Evolutionary conservation across 2,888 invertebrate species (phyloP).

Genomic region (Thecocarcelia acutangulata): DNA sequence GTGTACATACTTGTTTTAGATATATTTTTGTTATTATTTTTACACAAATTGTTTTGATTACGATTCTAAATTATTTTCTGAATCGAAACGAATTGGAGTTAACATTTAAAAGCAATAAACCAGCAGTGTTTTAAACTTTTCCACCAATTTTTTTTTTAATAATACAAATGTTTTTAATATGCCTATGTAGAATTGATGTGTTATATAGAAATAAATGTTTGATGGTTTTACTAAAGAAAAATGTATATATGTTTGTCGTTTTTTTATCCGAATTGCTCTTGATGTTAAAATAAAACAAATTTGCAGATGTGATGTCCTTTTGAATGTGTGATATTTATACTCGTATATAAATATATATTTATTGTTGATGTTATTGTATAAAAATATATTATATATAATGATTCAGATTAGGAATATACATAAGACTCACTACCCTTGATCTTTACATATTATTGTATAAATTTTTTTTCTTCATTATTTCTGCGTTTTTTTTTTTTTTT

Average conservation of each 20-base stretch:
- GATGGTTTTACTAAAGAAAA: constrained; percentile 14
- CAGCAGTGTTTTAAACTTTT: constrained; percentile 72
- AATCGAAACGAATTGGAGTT: constrained; percentile 75
- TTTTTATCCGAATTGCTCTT: not conserved
- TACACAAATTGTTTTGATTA: constrained; percentile 72
- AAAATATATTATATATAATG: not conserved
- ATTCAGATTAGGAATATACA: no score
- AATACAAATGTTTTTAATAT: not conserved
- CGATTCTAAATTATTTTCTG: constrained; percentile 73
- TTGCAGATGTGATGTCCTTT: constrained; percentile 60
- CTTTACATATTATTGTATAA: constrained; percentile 46
- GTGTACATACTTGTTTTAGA: constrained; percentile 73
- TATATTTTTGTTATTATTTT: constrained; percentile 74
- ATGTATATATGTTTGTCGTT: not conserved
- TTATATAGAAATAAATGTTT: constrained; percentile 13
- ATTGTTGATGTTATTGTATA: not conserved
- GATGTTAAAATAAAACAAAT: constrained; percentile 7
- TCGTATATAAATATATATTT: not conserved
- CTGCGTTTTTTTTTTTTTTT: constrained; percentile 7
- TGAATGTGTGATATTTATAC: not conserved
- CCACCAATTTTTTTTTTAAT: not conserved
- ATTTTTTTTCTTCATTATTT: constrained; percentile 33
- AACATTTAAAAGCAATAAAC: constrained; percentile 73
- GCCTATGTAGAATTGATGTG: constrained; percentile 7
- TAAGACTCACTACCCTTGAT: constrained; percentile 42